Evolutionary conservation across 1,140 invertebrate species (phyloP).

Genomic region (Zaprionus gabonicus): DNA sequence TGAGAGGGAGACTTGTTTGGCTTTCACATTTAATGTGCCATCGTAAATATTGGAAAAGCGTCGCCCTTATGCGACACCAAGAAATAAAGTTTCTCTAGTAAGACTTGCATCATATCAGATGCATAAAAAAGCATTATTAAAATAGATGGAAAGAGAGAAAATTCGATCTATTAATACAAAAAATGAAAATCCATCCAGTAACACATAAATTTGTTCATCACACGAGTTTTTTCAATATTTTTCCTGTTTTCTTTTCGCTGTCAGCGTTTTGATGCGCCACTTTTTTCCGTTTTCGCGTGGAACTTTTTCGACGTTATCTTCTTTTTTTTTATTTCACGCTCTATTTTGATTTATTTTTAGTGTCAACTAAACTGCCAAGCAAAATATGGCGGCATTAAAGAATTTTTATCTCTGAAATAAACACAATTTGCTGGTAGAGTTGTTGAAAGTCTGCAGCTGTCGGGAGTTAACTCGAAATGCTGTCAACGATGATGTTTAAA

Average conservation of each 20-base stretch:
- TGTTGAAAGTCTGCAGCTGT: conserved; percentile 24
- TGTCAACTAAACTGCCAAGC: conserved; percentile 59
- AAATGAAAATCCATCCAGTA: conserved; percentile 22
- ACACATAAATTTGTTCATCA: conserved; percentile 18
- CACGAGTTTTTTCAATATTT: neutral
- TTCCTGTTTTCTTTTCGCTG: conserved; percentile 14
- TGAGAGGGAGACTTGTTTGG: conserved; percentile 5
- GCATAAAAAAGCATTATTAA: neutral
- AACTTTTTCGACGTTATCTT: conserved; percentile 15
- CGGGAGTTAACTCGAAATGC: conserved; percentile 25
- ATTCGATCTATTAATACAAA: conserved; percentile 46
- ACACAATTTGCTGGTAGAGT: conserved; percentile 23
- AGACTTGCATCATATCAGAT: conserved; percentile 7
- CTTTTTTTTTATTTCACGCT: conserved; percentile 11
- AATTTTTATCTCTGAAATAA: conserved; percentile 29
- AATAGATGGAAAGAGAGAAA: conserved; percentile 7
- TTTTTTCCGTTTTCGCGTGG: conserved; percentile 24
- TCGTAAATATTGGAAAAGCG: conserved; percentile 65
- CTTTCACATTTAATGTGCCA: conserved; percentile 47
- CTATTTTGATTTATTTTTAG: conserved; percentile 70
- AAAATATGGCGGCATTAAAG: conserved; percentile 59
- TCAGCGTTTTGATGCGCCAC: conserved; percentile 40
- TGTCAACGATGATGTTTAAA: conserved; percentile 7
- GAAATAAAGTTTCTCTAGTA: conserved; percentile 9
- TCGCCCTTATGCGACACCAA: conserved; percentile 16